phyloP scores from a whole-genome alignment of 2,113 vertebrate genomes.

The Eolophus roseicapilla region DNA sequence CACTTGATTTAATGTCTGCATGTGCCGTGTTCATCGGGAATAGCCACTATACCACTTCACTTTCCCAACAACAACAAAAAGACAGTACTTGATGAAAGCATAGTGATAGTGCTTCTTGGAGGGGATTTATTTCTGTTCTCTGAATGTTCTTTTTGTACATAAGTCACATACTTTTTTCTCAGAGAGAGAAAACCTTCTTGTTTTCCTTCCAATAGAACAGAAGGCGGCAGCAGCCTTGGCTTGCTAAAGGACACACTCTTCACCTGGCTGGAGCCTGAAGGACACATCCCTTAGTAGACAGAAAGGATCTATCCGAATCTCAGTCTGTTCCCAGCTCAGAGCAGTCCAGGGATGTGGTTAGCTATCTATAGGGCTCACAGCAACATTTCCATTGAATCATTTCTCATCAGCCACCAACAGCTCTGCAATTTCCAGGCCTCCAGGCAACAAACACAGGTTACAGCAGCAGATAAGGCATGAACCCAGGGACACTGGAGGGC shows the following conservation, averaged over 20 bases:
- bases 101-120: neutral
- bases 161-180: neutral
- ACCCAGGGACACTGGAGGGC: neutral
- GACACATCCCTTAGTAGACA: neutral
- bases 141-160: neutral
- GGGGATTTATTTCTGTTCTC: neutral
- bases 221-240: neutral
- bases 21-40: neutral
- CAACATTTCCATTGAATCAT: neutral
- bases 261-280: neutral
- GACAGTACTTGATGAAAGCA: neutral
- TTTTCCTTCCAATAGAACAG: neutral
- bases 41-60: neutral
- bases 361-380: neutral
- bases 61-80: neutral
- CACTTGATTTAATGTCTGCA: neutral
- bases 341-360: neutral
- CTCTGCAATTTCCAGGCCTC: constrained; percentile 11
- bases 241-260: neutral
- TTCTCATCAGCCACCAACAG: constrained; percentile 10
- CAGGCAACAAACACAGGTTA: neutral
- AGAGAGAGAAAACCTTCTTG: neutral
- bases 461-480: neutral
- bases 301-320: neutral
- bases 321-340: rapidly evolving